These are phyloP conservation scores for Anthoscopus minutus DNA, from an alignment of 2,113 vertebrate genomes.

Conservation along the genomic window DNA sequence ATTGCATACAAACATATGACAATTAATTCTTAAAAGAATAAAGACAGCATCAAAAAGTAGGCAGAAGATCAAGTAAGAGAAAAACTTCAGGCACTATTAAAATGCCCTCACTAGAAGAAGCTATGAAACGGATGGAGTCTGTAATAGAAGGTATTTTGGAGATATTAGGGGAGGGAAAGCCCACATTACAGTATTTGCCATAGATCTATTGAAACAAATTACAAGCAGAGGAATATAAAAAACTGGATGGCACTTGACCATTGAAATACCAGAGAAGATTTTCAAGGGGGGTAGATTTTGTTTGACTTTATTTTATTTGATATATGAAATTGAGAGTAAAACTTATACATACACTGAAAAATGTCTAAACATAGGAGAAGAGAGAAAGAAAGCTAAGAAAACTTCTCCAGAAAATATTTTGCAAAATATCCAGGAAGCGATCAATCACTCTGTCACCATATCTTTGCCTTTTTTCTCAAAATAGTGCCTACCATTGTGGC, in stretches of 20 bases:
- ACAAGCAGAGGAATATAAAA: neutral
- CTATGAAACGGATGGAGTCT: neutral
- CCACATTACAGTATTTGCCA: neutral
- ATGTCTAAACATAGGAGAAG: neutral
- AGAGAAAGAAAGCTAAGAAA: neutral
- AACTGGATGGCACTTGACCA: neutral
- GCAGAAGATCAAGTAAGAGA: neutral
- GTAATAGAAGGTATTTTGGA: neutral
- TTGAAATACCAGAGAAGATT: neutral
- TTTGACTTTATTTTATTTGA: neutral
- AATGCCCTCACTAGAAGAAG: neutral
- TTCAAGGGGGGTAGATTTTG: neutral
- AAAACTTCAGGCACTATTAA: neutral
- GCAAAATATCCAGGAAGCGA: neutral
- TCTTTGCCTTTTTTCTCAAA: neutral
- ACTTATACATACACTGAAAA: neutral
- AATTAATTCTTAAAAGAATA: neutral
- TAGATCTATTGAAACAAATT: neutral
- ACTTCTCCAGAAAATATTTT: neutral
- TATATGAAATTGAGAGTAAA: neutral
- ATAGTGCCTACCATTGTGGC: neutral
- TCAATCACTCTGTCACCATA: neutral
- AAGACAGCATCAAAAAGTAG: neutral
- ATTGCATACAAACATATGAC: neutral
- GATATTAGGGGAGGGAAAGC: fast-evolving